Evolutionary conservation across 2,797 vertebrate species (phyloP).

Genomic region (Brachymystax lenok): DNA sequence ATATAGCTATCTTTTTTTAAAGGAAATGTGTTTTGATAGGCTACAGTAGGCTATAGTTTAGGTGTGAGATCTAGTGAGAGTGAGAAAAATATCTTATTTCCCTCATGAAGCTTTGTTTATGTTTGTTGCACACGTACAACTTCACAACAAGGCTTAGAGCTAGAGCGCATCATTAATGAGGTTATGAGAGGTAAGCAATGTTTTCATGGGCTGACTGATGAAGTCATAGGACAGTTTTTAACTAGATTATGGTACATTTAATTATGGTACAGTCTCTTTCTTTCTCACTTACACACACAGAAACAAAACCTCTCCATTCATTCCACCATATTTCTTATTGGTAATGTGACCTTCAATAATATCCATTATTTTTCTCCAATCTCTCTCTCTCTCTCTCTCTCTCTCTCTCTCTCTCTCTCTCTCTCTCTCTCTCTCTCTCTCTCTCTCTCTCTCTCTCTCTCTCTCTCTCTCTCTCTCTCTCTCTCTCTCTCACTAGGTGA

Average conservation of each 20-base stretch:
- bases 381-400: neutral
- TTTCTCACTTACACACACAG: neutral
- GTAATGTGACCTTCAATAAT: neutral
- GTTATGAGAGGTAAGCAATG: neutral
- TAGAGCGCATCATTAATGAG: neutral
- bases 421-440: neutral
- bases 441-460: neutral
- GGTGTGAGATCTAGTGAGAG: too few species aligned
- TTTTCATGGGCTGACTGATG: neutral
- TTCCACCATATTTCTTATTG: neutral
- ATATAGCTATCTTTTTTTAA: too few species aligned
- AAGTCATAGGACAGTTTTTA: neutral
- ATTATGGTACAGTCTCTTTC: neutral
- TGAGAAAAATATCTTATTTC: neutral
- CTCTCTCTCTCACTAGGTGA: conserved; percentile 77
- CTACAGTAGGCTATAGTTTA: too few species aligned
- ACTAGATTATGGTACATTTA: neutral
- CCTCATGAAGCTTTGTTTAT: neutral
- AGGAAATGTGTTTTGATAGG: too few species aligned
- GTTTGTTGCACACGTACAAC: neutral
- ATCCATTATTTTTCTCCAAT: conserved; percentile 12
- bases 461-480: conserved; percentile 3
- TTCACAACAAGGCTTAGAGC: neutral
- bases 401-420: neutral
- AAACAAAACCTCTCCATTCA: neutral